Conservation (phyloP, 2,888 invertebrate species). For the Drosophila aldrichi region DNA sequence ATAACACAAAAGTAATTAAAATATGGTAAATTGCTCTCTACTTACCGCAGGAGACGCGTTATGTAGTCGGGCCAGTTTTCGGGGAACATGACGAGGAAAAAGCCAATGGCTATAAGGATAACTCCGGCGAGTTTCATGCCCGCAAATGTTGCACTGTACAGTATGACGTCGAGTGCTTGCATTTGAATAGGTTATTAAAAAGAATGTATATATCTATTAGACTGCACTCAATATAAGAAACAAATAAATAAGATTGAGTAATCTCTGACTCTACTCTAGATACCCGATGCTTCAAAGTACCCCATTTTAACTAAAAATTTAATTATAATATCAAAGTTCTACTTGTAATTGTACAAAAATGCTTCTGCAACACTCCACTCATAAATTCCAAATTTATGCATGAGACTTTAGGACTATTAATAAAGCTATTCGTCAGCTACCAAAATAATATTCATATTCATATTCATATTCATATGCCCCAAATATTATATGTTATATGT, state of each 20-base stretch:
- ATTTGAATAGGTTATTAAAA: constrained; percentile 1
- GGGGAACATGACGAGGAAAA: constrained; percentile 97
- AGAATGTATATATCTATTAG: neutral
- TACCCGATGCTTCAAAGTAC: too few relatives aligned
- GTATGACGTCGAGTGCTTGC: constrained; percentile 92
- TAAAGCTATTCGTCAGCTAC: neutral
- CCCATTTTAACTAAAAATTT: neutral
- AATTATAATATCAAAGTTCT: neutral
- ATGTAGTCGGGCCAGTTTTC: constrained; percentile 99
- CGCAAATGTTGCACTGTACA: constrained; percentile 94
- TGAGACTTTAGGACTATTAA: neutral
- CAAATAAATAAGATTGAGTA: neutral
- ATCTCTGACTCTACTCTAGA: neutral
- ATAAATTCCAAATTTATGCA: neutral
- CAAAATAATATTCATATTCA: neutral
- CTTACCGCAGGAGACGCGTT: constrained; percentile 93
- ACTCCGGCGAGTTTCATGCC: constrained; percentile 98
- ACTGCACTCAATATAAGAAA: neutral
- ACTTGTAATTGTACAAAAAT: neutral
- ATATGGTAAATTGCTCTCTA: constrained; percentile 44
- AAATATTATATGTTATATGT: neutral
- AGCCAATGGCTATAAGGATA: constrained; percentile 95
- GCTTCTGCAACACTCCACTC: neutral
- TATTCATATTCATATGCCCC: constrained; percentile 2
- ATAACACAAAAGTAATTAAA: constrained; percentile 20